These are phyloP conservation scores for Sarotherodon lohbergeri DNA, from an alignment of 2,113 vertebrate genomes.

Conservation along the genomic window DNA sequence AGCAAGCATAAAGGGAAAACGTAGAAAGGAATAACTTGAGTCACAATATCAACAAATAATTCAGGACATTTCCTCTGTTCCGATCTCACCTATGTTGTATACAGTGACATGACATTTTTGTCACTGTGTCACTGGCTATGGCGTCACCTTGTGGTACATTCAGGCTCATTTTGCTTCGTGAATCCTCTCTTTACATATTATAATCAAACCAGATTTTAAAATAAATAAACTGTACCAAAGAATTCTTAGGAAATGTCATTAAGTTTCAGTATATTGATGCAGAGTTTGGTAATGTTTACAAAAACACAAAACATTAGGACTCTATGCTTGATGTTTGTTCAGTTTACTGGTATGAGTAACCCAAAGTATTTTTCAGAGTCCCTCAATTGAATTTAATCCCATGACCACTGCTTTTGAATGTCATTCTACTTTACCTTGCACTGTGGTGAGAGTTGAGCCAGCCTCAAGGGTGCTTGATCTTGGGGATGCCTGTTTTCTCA, in stretches of 20 bases:
- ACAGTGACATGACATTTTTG: background rate
- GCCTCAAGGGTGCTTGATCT: conserved; percentile 57
- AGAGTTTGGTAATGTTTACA: background rate
- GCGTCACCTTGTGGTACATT: background rate
- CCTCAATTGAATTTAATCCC: background rate
- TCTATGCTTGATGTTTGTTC: background rate
- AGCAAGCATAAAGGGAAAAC: background rate
- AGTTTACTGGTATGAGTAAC: background rate
- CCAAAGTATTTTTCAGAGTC: background rate
- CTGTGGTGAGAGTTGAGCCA: conserved; percentile 19
- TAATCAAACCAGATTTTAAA: background rate
- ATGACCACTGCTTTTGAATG: background rate
- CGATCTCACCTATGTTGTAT: background rate
- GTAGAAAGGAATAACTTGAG: background rate
- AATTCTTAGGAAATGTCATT: background rate
- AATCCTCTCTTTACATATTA: background rate
- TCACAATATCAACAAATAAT: background rate
- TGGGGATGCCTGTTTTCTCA: conserved; percentile 81
- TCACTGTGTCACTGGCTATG: background rate
- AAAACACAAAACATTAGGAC: background rate
- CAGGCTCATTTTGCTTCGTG: background rate
- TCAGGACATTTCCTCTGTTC: background rate
- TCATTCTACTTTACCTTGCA: conserved; percentile 44
- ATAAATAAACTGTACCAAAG: background rate
- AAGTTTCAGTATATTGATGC: background rate